phyloP scores from a whole-genome alignment of 1,140 invertebrate species.

The Drosophila neocordata region DNA sequence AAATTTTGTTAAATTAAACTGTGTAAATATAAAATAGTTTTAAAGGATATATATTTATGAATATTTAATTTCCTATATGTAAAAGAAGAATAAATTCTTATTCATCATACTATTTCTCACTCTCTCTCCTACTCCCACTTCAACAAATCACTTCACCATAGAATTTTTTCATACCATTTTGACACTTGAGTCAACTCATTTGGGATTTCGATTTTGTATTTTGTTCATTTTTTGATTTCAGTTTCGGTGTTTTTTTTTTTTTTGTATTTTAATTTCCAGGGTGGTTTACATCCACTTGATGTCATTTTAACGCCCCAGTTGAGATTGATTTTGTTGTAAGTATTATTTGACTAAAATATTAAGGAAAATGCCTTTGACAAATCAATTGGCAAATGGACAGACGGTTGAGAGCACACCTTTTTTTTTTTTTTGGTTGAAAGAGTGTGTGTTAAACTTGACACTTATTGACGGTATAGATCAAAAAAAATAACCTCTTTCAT shows the following conservation, averaged over 20 bases:
- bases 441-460: conserved; percentile 38
- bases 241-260: neutral
- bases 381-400: conserved; percentile 65
- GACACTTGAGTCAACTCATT: conserved; percentile 31
- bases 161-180: neutral
- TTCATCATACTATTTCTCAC: too few species aligned
- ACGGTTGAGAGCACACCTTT: conserved; percentile 44
- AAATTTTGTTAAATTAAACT: conserved; percentile 73
- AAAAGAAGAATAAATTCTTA: too few species aligned
- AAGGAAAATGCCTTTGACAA: conserved; percentile 73
- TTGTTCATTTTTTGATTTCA: conserved; percentile 10
- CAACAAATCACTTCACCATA: neutral
- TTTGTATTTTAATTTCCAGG: conserved; percentile 28
- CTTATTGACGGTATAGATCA: conserved; percentile 64
- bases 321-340: conserved; percentile 34
- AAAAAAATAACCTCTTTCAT: conserved; percentile 10
- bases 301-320: conserved; percentile 62
- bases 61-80: conserved; percentile 32
- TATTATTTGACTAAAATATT: conserved; percentile 74
- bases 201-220: conserved; percentile 18
- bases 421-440: conserved; percentile 43
- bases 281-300: conserved; percentile 62
- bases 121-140: too few species aligned
- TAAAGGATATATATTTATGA: conserved; percentile 18
- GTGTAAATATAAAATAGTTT: conserved; percentile 14